Evolutionary conservation across 1,140 invertebrate species (phyloP).

Genomic region (Cherax destructor): DNA sequence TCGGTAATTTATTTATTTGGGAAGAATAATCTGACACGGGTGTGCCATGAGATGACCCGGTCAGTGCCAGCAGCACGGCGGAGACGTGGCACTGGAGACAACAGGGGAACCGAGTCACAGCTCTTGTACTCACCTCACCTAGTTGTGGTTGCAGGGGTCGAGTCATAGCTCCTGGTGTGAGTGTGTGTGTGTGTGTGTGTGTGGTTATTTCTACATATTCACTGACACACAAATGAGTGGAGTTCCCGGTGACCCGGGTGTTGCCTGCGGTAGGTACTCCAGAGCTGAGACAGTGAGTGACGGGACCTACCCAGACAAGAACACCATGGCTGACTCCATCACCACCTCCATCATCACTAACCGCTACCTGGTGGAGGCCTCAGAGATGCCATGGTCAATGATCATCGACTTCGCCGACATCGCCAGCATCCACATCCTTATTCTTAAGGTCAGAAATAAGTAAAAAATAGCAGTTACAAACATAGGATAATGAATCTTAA

Average conservation of each 20-base stretch:
- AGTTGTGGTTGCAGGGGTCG: no score
- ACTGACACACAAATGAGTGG: background rate
- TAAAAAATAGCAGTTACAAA: no score
- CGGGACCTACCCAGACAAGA: conserved; percentile 66
- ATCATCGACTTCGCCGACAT: conserved; percentile 59
- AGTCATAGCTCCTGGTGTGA: no score
- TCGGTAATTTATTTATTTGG: no score
- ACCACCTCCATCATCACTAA: conserved; percentile 69
- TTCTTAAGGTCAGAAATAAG: conserved; percentile 56
- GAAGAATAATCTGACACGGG: no score
- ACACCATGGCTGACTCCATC: conserved; percentile 65
- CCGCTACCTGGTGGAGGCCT: conserved; percentile 64
- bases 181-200: background rate
- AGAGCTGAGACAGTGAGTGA: conserved; percentile 51
- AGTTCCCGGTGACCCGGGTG: background rate
- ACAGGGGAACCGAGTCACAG: no score
- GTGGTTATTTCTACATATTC: background rate
- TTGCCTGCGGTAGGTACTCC: conserved; percentile 40
- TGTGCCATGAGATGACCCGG: no score
- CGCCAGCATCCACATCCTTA: conserved; percentile 57
- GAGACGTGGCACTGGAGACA: no score
- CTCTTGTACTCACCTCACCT: no score
- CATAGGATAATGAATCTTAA: no score
- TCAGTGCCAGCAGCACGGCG: no score
- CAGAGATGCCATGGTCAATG: conserved; percentile 68